Conservation (phyloP, 2,797 vertebrate species). For the Monodelphis domestica region DNA sequence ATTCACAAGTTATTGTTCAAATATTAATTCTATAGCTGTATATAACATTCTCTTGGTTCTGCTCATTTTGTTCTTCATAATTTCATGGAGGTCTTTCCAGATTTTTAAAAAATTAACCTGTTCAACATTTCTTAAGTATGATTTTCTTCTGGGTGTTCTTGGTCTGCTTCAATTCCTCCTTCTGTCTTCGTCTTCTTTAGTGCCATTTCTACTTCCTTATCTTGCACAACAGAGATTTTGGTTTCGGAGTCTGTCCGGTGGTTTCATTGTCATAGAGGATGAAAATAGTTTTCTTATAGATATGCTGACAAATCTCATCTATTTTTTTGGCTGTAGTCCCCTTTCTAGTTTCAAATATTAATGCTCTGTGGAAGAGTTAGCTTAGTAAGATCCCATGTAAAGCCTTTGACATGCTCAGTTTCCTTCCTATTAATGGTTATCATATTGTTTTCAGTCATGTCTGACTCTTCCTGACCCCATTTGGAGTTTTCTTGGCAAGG, state of each 20-base stretch:
- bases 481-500: too few species aligned
- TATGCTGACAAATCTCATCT: not conserved
- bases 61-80: too few species aligned
- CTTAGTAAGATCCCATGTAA: not conserved
- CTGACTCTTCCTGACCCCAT: too few species aligned
- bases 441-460: too few species aligned
- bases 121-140: too few species aligned
- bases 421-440: too few species aligned
- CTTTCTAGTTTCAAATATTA: not conserved
- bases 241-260: too few species aligned
- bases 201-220: not conserved
- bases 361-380: not conserved
- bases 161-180: not conserved
- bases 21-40: too few species aligned
- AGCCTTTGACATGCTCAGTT: not conserved
- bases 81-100: too few species aligned
- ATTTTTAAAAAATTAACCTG: too few species aligned
- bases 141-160: not conserved
- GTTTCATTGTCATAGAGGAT: not conserved
- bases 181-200: not conserved
- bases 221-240: not conserved
- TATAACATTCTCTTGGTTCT: too few species aligned
- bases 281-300: not conserved
- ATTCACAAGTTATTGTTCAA: too few species aligned
- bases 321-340: not conserved